Evolutionary conservation across 2,113 vertebrate species (phyloP).

Genomic region (Terrapene triunguis): DNA sequence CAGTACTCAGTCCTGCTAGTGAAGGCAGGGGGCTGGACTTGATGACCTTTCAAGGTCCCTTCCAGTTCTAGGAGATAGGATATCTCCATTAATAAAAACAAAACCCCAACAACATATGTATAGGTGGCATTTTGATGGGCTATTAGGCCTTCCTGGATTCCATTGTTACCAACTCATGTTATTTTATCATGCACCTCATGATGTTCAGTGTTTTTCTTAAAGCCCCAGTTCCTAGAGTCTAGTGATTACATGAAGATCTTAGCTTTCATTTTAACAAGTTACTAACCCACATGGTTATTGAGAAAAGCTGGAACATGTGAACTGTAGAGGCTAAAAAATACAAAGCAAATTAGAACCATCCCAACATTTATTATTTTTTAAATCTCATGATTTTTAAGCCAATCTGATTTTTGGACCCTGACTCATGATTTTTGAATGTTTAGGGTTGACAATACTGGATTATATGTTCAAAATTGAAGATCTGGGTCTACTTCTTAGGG

Average conservation of each 20-base stretch:
- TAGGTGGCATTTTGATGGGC: not conserved
- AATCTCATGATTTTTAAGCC: not conserved
- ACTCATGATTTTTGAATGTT: not conserved
- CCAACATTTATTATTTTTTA: not conserved
- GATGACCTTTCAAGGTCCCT: too few relatives aligned
- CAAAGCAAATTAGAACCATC: not conserved
- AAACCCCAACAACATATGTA: accelerated
- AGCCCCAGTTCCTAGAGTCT: not conserved
- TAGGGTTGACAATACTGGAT: not conserved
- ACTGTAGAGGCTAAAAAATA: not conserved
- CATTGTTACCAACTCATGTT: not conserved
- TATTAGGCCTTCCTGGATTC: not conserved
- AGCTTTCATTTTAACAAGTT: not conserved
- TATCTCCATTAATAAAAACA: not conserved
- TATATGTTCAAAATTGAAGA: not conserved
- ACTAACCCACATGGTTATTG: not conserved
- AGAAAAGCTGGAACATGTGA: not conserved
- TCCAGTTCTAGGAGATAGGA: too few relatives aligned
- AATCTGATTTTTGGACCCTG: not conserved
- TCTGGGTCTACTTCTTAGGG: not conserved
- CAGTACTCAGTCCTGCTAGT: too few relatives aligned
- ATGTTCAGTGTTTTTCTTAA: not conserved
- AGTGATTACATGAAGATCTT: not conserved
- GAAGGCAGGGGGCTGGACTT: too few relatives aligned
- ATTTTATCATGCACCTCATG: not conserved